Evolutionary conservation across 2,113 vertebrate species (phyloP).

Genomic region (Scophthalmus maximus): DNA sequence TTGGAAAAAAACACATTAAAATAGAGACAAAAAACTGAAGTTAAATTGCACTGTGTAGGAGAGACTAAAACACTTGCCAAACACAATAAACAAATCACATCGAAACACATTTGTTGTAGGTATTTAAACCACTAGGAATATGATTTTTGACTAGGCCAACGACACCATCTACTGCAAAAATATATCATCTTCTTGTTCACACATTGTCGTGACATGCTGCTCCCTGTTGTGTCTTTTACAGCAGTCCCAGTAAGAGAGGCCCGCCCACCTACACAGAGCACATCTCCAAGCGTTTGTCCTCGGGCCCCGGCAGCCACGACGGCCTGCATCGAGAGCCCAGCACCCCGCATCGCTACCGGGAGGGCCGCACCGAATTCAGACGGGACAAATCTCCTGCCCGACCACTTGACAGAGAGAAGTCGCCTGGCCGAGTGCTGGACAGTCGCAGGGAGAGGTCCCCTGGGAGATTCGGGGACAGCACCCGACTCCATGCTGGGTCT

Average conservation of each 20-base stretch:
- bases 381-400: slow-evolving; percentile 97
- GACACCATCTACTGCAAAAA: slow-evolving; percentile 44
- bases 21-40: background rate
- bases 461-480: slow-evolving; percentile 92
- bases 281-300: slow-evolving; percentile 95
- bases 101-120: slow-evolving; percentile 27
- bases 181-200: background rate
- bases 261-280: slow-evolving; percentile 98
- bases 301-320: slow-evolving; percentile 90
- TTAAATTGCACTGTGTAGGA: background rate
- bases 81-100: background rate
- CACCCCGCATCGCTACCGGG: slow-evolving; percentile 96
- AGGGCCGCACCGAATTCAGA: slow-evolving; percentile 94
- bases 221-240: slow-evolving; percentile 58
- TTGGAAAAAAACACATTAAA: background rate
- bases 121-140: too few relatives aligned
- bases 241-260: slow-evolving; percentile 96
- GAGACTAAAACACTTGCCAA: slow-evolving; percentile 7
- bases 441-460: slow-evolving; percentile 94
- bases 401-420: slow-evolving; percentile 95
- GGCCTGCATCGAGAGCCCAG: slow-evolving; percentile 94
- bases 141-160: slow-evolving; percentile 3
- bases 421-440: slow-evolving; percentile 92
- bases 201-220: background rate
- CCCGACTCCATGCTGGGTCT: slow-evolving; percentile 88